A percentile compares a stretch with the other conserved stretches of the same genome.
Evolutionary conservation across 2,797 vertebrate genomes (phyloP).

Genomic region (Phalloptychus januarius): DNA sequence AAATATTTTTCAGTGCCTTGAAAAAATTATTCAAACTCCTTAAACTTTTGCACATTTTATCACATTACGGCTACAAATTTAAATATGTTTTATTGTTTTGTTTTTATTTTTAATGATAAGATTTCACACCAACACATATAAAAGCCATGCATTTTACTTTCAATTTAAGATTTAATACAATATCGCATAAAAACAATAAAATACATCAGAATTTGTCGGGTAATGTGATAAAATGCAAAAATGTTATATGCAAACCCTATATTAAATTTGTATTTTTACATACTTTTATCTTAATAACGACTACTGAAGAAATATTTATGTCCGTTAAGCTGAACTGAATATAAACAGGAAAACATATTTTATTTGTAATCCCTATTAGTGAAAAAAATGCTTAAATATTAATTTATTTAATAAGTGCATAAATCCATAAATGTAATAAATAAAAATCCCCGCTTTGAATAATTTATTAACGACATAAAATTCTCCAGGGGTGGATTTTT

Average conservation of each 20-base stretch:
- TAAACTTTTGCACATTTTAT: not conserved
- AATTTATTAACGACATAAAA: slow-evolving; percentile 4
- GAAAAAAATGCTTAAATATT: not conserved
- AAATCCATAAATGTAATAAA: not conserved
- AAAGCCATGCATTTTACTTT: not conserved
- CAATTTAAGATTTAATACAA: not conserved
- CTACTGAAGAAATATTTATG: not conserved
- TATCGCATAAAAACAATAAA: not conserved
- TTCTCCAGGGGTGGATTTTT: slow-evolving; percentile 56
- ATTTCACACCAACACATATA: too few relatives aligned
- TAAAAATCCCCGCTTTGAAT: not conserved
- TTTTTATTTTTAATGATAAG: too few relatives aligned
- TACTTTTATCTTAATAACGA: not conserved
- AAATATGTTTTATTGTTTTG: not conserved
- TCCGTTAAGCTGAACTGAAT: not conserved
- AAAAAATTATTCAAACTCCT: not conserved
- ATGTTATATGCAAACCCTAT: not conserved
- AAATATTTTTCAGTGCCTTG: not conserved
- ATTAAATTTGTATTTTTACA: not conserved
- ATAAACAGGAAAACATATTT: not conserved
- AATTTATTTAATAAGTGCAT: not conserved
- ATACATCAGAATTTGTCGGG: not conserved
- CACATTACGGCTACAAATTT: not conserved
- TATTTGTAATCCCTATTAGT: not conserved
- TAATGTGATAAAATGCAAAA: not conserved